Base-by-base conservation (phyloP, 2,797 vertebrate genomes). In the Antennarius maculatus region DNA sequence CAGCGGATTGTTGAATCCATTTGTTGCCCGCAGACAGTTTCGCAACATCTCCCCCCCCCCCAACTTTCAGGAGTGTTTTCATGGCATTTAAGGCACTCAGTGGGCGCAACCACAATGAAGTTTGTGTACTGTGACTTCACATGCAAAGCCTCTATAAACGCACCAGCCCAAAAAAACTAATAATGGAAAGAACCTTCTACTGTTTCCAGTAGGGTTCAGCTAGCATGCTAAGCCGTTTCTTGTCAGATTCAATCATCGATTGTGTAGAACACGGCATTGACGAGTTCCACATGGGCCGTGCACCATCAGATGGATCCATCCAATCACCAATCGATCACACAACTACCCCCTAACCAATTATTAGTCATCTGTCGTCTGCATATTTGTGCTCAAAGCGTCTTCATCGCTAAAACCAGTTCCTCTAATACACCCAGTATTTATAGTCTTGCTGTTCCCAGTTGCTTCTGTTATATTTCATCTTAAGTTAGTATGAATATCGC, bases 291-390 rank as follows among this genome's bases (percentile, higher is more conserved):
- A 53, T 46, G 47, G 31, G 28, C 46, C 42, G 27, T 46, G 45
- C 47, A 53, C 5, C 41, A 31, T 29, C 16, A 46, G 28, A 41
- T 46, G 15, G 66, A 68, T 62, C 37, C 54, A 53, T 74, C 5
- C 49, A 64, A 47, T 71, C 69, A 53, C 46, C 53, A n/a, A 58
- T 81, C 71, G 63, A 74, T 82, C 34, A 46, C 39, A 74, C 64
- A 23, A 75, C 18, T 23, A 51, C 28, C 17, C 34, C 50, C 61
- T 39, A 42, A 60, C 15, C 31, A 28, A 66, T 64, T 52, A 56
- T 23, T 4, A 27, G 34, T 9, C 29, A 49, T 23, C 17, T 16
- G 13, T 15, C n/a, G 41, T 48, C 29, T 42, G 23, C 50, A 11
- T 68, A 43, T 48, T 28, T 62, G 39, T 29, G 17, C 18, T 55